Conservation (phyloP, 1,140 invertebrate species). For the Ctenoplectra terminalis region DNA sequence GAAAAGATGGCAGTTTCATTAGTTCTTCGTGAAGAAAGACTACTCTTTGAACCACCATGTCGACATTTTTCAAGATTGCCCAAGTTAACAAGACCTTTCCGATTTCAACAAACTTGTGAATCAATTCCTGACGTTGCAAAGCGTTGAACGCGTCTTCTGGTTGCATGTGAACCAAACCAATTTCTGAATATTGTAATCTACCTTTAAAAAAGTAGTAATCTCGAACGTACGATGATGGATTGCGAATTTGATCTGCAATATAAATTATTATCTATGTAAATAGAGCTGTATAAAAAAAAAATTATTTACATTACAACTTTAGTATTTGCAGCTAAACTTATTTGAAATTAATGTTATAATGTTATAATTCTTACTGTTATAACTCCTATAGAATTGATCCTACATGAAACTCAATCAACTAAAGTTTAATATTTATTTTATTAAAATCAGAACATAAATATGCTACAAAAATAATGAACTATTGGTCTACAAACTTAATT, state of each 20-base stretch:
- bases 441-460: too few relatives aligned
- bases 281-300: neutral
- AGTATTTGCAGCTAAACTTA: neutral
- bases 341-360: constrained; percentile 11
- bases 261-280: neutral
- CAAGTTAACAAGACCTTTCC: constrained; percentile 96
- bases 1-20: constrained; percentile 99
- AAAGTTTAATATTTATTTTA: too few relatives aligned
- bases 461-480: too few relatives aligned
- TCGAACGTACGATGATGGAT: constrained; percentile 95
- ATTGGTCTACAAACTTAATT: too few relatives aligned
- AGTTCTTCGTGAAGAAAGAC: constrained; percentile 99
- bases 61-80: constrained; percentile 95
- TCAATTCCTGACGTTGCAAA: constrained; percentile 95
- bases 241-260: constrained; percentile 95
- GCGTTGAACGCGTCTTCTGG: constrained; percentile 95
- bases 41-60: constrained; percentile 96
- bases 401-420: too few relatives aligned
- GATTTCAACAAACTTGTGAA: constrained; percentile 98
- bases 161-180: constrained; percentile 97
- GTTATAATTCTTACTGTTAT: too few relatives aligned
- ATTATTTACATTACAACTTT: neutral
- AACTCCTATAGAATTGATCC: too few relatives aligned
- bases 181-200: constrained; percentile 98
- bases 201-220: constrained; percentile 99